phyloP scores from a whole-genome alignment of 2,797 vertebrate genomes.

The Gephyroberyx darwinii region DNA sequence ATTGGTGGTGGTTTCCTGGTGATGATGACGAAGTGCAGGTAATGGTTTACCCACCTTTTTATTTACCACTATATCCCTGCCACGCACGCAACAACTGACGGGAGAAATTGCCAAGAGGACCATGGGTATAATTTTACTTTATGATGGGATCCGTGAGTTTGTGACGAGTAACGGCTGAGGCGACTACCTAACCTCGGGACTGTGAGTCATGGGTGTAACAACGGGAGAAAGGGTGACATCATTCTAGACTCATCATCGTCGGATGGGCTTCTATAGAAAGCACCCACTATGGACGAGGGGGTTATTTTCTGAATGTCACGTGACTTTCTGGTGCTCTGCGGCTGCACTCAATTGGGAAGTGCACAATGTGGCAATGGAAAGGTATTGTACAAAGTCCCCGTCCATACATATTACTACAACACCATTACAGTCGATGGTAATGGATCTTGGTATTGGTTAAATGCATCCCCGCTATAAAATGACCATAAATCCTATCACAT shows the following conservation, averaged over 20 bases:
- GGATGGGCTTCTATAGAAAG: conserved; percentile 69
- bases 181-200: conserved; percentile 78
- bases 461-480: neutral
- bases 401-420: conserved; percentile 30
- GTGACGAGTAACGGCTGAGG: conserved; percentile 55
- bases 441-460: conserved; percentile 5
- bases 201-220: conserved; percentile 79
- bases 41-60: neutral
- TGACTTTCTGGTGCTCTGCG: conserved; percentile 76
- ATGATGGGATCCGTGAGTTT: conserved; percentile 24
- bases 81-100: neutral
- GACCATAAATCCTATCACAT: conserved; percentile 22
- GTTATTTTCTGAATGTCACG: conserved; percentile 75
- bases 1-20: neutral
- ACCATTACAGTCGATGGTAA: conserved; percentile 8
- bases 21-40: conserved; percentile 10
- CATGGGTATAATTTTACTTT: conserved; percentile 14
- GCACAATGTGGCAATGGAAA: conserved; percentile 54
- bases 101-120: neutral
- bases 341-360: conserved; percentile 71
- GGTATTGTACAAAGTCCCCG: conserved; percentile 42
- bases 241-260: conserved; percentile 77
- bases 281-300: conserved; percentile 65
- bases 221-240: conserved; percentile 79
- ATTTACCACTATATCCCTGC: neutral